These are phyloP conservation scores for Thaumetopoea pityocampa DNA, from an alignment of 1,140 invertebrate species.

Conservation along the genomic window DNA sequence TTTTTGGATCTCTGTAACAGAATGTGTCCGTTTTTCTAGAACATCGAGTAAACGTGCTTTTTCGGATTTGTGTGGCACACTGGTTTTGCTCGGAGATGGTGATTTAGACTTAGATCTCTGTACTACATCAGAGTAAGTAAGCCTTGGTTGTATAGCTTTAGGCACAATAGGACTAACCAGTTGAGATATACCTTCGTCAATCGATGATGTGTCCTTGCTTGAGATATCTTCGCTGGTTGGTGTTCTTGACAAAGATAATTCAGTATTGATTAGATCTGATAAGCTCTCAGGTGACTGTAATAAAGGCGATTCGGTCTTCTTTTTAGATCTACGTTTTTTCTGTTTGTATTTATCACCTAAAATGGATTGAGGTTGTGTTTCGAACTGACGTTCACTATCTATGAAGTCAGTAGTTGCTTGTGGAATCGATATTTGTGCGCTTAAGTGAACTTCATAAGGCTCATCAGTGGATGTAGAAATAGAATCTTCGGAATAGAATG, in stretches of 20 bases:
- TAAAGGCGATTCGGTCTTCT: slow-evolving; percentile 49
- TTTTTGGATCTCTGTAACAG: slow-evolving; percentile 43
- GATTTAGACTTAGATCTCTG: slow-evolving; percentile 72
- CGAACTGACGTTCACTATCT: slow-evolving; percentile 44
- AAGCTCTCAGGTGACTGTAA: slow-evolving; percentile 62
- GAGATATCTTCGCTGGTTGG: slow-evolving; percentile 65
- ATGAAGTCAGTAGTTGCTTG: slow-evolving; percentile 61
- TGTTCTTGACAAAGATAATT: slow-evolving; percentile 61
- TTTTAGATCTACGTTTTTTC: slow-evolving; percentile 64
- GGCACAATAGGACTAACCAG: slow-evolving; percentile 36
- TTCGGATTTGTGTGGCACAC: slow-evolving; percentile 39
- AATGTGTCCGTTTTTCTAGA: slow-evolving; percentile 58
- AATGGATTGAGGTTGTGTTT: slow-evolving; percentile 35
- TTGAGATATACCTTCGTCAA: slow-evolving; percentile 70
- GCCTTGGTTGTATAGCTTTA: slow-evolving; percentile 34
- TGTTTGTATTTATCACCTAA: slow-evolving; percentile 57
- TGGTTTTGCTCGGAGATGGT: slow-evolving; percentile 56
- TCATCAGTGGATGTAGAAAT: slow-evolving; percentile 75
- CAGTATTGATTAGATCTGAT: slow-evolving; percentile 72
- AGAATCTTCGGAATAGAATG: slow-evolving; percentile 54
- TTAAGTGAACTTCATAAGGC: slow-evolving; percentile 79
- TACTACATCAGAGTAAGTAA: slow-evolving; percentile 70
- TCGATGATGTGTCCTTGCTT: slow-evolving; percentile 60
- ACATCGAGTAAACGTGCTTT: slow-evolving; percentile 49
- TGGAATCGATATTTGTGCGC: slow-evolving; percentile 78